Percentiles rank a stretch among this genome's conserved stretches.
These are phyloP conservation scores for Drosophila sp. DNA, from an alignment of 1,140 invertebrate species.

Conservation along the genomic window DNA sequence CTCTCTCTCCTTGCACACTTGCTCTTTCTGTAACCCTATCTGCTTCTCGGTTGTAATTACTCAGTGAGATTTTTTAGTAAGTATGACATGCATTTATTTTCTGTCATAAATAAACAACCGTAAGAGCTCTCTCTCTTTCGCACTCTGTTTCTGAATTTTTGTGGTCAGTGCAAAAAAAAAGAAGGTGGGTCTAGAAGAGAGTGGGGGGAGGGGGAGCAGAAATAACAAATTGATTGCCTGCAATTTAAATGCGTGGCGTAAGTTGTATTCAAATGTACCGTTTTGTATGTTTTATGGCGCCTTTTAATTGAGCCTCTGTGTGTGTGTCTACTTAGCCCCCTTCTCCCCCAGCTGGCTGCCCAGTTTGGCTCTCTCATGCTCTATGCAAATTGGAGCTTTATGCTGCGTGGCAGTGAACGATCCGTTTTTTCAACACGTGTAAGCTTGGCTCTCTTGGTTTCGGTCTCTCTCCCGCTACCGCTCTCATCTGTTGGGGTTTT, in stretches of 20 bases:
- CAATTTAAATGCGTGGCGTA: constrained; percentile 66
- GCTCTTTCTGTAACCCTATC: constrained; percentile 5
- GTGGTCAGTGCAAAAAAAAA: constrained; percentile 21
- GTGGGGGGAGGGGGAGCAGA: not conserved
- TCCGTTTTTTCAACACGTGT: constrained; percentile 52
- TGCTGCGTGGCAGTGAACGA: constrained; percentile 67
- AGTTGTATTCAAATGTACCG: constrained; percentile 52
- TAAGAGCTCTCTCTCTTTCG: constrained; percentile 29
- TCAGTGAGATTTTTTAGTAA: constrained; percentile 36
- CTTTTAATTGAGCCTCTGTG: constrained; percentile 57
- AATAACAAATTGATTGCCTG: constrained; percentile 67
- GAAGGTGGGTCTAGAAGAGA: no score
- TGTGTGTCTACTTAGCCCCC: constrained; percentile 2
- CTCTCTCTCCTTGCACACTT: not conserved
- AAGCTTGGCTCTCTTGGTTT: constrained; percentile 22
- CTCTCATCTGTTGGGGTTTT: not conserved
- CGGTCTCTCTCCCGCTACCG: constrained; percentile 9
- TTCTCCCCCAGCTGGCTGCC: not conserved
- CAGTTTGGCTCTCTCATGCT: constrained; percentile 1
- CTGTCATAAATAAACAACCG: constrained; percentile 51
- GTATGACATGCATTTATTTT: constrained; percentile 21
- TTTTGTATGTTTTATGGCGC: constrained; percentile 57
- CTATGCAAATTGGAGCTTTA: constrained; percentile 47
- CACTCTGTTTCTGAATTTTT: constrained; percentile 15
- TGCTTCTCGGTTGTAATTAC: constrained; percentile 2